Conservation (phyloP, 2,888 invertebrate genomes). For the Eupithecia abbreviata region DNA sequence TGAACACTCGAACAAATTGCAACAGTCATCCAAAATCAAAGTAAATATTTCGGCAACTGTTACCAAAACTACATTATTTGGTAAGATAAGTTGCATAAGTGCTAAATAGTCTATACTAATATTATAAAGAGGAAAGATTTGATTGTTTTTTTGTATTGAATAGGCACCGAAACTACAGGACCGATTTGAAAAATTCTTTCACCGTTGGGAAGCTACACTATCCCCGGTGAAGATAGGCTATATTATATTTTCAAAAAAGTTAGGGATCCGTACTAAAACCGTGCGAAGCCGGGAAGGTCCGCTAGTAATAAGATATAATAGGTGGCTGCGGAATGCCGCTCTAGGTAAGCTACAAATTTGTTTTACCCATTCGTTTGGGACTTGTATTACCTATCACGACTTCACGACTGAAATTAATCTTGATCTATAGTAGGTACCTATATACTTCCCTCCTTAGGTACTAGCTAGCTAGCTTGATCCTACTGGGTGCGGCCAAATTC, state of each 20-base stretch:
- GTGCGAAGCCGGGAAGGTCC: no score
- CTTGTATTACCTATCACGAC: neutral
- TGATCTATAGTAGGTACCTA: neutral
- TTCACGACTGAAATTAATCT: neutral
- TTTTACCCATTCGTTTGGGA: neutral
- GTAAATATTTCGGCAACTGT: neutral
- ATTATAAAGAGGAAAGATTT: no score
- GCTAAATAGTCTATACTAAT: neutral
- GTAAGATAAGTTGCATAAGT: neutral
- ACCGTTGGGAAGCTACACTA: no score
- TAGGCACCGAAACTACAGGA: no score
- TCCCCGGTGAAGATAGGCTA: no score
- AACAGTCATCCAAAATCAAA: neutral
- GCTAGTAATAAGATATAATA: no score
- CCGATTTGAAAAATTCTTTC: no score
- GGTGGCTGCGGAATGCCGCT: neutral
- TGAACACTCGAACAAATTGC: neutral
- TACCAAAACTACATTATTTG: neutral
- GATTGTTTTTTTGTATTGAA: no score
- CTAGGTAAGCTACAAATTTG: neutral
- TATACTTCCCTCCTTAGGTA: neutral
- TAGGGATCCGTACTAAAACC: no score
- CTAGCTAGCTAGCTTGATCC: neutral
- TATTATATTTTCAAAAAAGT: no score
- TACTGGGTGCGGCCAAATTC: neutral